Evolutionary conservation across 2,797 vertebrate species (phyloP).

Genomic region (Darevskia mixta): DNA sequence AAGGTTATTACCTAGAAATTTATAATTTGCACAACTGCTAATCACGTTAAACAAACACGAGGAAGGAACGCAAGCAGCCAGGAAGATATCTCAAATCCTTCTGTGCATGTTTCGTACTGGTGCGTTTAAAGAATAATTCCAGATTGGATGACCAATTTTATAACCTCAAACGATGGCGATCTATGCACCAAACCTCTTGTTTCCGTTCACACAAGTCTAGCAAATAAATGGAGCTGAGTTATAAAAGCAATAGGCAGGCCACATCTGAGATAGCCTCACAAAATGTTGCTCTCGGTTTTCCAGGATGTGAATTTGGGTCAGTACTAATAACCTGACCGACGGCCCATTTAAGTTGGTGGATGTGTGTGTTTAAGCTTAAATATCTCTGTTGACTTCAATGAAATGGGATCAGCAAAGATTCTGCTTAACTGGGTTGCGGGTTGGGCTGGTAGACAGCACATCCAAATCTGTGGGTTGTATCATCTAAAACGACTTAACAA

Average conservation of each 20-base stretch:
- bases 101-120: constrained; percentile 34
- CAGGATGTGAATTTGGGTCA: constrained; percentile 47
- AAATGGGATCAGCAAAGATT: neutral
- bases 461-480: constrained; percentile 52
- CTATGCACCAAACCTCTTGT: constrained; percentile 34
- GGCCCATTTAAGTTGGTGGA: neutral
- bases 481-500: constrained; percentile 51
- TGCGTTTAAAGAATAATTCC: constrained; percentile 48
- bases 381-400: neutral
- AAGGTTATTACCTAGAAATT: constrained; percentile 30
- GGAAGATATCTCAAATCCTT: constrained; percentile 29
- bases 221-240: constrained; percentile 41
- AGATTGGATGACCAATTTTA: constrained; percentile 54
- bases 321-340: constrained; percentile 6
- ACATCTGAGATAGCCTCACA: constrained; percentile 39
- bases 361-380: neutral
- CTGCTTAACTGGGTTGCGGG: neutral
- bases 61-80: constrained; percentile 7
- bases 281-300: constrained; percentile 25
- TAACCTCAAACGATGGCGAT: constrained; percentile 30
- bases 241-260: constrained; percentile 44
- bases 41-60: constrained; percentile 24
- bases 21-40: constrained; percentile 37
- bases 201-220: constrained; percentile 54
- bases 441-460: constrained; percentile 25